phyloP scores from a whole-genome alignment of 2,888 invertebrate genomes.

The Pterostichus madidus region DNA sequence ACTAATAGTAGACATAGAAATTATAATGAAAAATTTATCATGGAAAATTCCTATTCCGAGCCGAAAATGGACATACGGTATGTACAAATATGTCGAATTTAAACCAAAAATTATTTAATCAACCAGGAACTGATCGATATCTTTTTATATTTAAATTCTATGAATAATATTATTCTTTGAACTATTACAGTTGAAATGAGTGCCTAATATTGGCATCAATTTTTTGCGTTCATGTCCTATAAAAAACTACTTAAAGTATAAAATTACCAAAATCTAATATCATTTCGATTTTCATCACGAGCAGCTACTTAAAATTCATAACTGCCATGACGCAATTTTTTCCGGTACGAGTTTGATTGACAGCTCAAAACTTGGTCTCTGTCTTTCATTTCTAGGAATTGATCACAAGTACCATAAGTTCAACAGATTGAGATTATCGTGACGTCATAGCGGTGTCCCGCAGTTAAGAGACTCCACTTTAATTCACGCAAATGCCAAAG shows the following conservation, averaged over 20 bases:
- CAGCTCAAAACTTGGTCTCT: slow-evolving; percentile 21
- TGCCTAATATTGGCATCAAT: no score
- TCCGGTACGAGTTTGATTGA: slow-evolving; percentile 36
- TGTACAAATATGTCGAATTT: no score
- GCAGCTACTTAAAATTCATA: slow-evolving; percentile 30
- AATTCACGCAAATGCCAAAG: slow-evolving; percentile 46
- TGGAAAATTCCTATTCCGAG: no score
- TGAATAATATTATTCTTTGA: no score
- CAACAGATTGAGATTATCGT: slow-evolving; percentile 51
- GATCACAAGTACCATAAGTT: slow-evolving; percentile 44
- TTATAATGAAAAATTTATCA: no score
- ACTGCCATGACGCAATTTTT: slow-evolving; percentile 19
- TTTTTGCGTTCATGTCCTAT: no score
- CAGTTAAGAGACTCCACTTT: slow-evolving; percentile 20
- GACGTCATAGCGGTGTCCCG: slow-evolving; percentile 53
- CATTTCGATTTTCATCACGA: slow-evolving; percentile 20
- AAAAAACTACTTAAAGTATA: neutral
- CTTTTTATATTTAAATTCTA: no score
- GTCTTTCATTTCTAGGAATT: slow-evolving; percentile 38
- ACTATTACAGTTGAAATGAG: no score
- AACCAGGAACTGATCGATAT: no score
- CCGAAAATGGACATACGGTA: no score
- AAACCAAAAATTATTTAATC: no score
- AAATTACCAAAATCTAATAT: neutral
- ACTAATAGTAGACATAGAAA: no score